Evolutionary conservation across 2,888 invertebrate genomes (phyloP), one percentile per base, ranked within the genome.

Genomic region (Andrena chrysosceles): DNA sequence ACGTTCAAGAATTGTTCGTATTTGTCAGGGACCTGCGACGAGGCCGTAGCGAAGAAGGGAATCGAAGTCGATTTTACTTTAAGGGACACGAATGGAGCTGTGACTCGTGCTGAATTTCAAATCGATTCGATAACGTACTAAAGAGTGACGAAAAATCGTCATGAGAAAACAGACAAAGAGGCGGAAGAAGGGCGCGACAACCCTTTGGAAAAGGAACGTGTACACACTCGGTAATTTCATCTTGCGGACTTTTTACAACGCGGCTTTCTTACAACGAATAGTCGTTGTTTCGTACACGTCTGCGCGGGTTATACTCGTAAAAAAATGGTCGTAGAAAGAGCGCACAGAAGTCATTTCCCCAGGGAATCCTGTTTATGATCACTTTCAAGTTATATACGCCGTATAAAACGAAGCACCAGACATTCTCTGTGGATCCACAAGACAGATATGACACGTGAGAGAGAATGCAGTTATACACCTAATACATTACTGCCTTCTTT

Each of bases 1-100:
- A 90, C 87, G 84, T 87, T 78, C 88, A 70, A 70, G 87, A 89
- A 90, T 89, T 88, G 89, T 91, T 84, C 86, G 88, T 90, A 90
- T 90, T 87, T 89, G 89, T 90, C 90, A 91, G 81, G 81, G 84
- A 69, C 84, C 87, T 87, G 80, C 83, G 86, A 84, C 85, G 67
- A 81, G 78, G 77, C 35, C 66, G 80, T 59, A 42, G 77, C 70
- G 66, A 66, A 62, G 63, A 77, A 26, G 74, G 80, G 81, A 85
- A 88, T 88, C 69, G 89, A 84, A 85, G 82, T 68, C 83, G 81
- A 82, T 83, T 86, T 86, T 84, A 71, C 85, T 77, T 77, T 81
- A 89, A 85, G 77, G 85, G 85, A 78, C 87, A 88, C 83, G 86
- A 88, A 88, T 72, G 76, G 81, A 81, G 69, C 82, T 31, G 42